phyloP scores from a whole-genome alignment of 2,888 invertebrate species.

The Cancer borealis region DNA sequence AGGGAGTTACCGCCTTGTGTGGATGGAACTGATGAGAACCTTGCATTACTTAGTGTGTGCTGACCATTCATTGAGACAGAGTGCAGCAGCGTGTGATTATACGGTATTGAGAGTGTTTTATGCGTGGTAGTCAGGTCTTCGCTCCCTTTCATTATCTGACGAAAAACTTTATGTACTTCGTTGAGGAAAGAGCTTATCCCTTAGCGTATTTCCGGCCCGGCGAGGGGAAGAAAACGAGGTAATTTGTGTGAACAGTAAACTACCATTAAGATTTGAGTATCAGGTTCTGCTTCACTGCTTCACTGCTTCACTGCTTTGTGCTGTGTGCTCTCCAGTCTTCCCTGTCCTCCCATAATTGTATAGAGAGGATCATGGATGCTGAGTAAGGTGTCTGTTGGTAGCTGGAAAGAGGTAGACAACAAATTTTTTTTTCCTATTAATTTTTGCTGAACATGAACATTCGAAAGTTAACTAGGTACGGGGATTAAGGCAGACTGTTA shows the following conservation, averaged over 20 bases:
- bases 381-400: background rate
- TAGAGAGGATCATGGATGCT: background rate
- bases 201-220: background rate
- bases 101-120: background rate
- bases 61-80: background rate
- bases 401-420: background rate
- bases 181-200: constrained; percentile 22
- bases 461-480: background rate
- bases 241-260: background rate
- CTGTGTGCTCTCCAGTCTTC: background rate
- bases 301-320: background rate
- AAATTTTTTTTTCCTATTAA: background rate
- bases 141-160: constrained; percentile 1
- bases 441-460: too few species aligned
- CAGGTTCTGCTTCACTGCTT: background rate
- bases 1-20: background rate
- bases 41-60: background rate
- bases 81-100: constrained; percentile 1
- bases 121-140: constrained; percentile 3
- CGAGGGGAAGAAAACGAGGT: background rate
- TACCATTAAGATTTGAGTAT: background rate
- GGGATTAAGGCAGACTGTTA: background rate
- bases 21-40: background rate
- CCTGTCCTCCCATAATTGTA: background rate
- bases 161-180: constrained; percentile 1